Evolutionary conservation across 2,888 invertebrate species (phyloP).

Genomic region (Troides helena): DNA sequence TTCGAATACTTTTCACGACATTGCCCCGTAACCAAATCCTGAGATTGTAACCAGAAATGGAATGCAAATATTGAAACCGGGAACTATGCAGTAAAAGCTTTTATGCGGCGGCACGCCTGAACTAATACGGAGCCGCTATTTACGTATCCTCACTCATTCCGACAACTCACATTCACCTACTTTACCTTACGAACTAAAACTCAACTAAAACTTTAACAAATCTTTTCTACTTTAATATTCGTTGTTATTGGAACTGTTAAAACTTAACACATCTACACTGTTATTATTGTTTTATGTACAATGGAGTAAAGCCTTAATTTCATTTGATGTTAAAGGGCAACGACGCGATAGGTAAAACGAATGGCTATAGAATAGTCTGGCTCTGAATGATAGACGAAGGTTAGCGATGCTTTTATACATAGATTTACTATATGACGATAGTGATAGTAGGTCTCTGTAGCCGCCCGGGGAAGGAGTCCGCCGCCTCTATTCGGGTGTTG

Average conservation of each 20-base stretch:
- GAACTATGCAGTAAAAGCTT: slow-evolving; percentile 57
- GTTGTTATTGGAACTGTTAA: not conserved
- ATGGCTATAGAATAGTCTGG: no score
- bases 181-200: not conserved
- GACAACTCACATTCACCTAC: slow-evolving; percentile 31
- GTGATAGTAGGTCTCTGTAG: no score
- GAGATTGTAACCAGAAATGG: slow-evolving; percentile 61
- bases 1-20: slow-evolving; percentile 46
- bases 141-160: slow-evolving; percentile 35
- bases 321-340: no score
- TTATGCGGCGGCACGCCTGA: slow-evolving; percentile 64
- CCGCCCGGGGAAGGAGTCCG: no score
- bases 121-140: slow-evolving; percentile 43
- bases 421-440: no score
- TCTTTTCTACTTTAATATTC: not conserved
- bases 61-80: slow-evolving; percentile 72
- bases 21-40: slow-evolving; percentile 22
- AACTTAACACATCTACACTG: not conserved
- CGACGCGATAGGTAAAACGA: no score
- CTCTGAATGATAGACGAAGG: no score
- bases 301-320: no score
- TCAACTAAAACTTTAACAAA: not conserved
- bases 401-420: no score
- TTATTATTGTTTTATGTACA: no score
- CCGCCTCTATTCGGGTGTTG: no score